These are phyloP conservation scores for Gorsachius magnificus DNA, from an alignment of 2,797 vertebrate species.

Conservation along the genomic window DNA sequence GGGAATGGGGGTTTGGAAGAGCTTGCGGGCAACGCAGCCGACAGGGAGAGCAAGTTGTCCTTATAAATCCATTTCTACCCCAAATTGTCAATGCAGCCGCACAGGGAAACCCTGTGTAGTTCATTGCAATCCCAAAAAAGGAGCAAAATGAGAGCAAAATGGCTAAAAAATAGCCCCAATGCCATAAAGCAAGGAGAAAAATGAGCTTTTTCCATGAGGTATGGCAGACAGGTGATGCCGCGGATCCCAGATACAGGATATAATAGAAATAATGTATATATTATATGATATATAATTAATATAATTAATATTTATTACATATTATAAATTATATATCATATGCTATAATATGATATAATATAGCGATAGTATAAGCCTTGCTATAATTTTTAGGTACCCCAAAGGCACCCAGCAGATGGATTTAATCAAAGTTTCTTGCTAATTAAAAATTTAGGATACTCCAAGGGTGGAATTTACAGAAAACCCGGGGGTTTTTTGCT, in stretches of 20 bases:
- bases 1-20: neutral
- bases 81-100: neutral
- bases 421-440: neutral
- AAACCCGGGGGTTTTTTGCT: accelerated
- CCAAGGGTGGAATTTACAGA: neutral
- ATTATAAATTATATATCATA: no score
- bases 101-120: accelerated
- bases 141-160: neutral
- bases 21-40: accelerated
- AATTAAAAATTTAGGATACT: neutral
- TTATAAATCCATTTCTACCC: neutral
- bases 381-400: neutral
- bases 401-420: neutral
- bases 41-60: neutral
- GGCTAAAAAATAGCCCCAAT: neutral
- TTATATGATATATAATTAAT: no score
- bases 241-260: neutral
- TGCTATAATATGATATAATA: neutral
- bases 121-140: neutral
- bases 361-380: neutral
- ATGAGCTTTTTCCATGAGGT: neutral
- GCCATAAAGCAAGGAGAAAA: neutral
- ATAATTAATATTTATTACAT: no score
- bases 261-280: neutral
- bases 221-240: neutral